Base-by-base conservation (phyloP, 1,140 invertebrate species). In the Linepithema humile region DNA sequence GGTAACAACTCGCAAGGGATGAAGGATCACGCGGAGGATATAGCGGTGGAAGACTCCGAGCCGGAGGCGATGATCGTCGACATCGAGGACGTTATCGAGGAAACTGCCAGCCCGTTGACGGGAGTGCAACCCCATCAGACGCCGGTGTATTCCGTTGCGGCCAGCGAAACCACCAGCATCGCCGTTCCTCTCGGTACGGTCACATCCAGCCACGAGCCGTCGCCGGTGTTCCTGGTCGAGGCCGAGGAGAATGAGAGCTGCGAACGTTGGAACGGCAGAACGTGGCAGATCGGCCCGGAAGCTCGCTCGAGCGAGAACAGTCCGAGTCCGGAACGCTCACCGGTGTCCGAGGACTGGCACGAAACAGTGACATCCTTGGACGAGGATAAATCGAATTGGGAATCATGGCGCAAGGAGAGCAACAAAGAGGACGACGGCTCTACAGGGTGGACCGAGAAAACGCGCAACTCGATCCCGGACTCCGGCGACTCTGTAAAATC, bases 61-160 rank as follows among this genome's bases (percentile, higher is more conserved):
- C 93, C 93, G 15, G 92, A 93, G 73, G 94, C 94, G 1, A 92
- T 95, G 59, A 92, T 95, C 48, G 94, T 94, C 72, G 95, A 91
- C 84, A 95, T 94, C 86, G 95, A 94, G 86, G 95, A 92, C 40
- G 95, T 94, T 2, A 93, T 93, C 74, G 95, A 93, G 80, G 95
- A 91, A 88, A 95, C 93, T n/a, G 95, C 87, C 64, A 93, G 85
- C 17, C 96, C 96, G 0, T 92, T 97, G 57, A 93, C 96, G 4
- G 95, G 96, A 0, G 95, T 95, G 9, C 95, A 95, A 62, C 96
- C 96, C 1, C 95, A 96, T 38, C 96, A 97, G 85, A 96, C 96
- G 26, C 96, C 97, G 0, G 95, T 97, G 0, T 97, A 97, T 86
- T 89, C 96, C 94, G 80, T 95, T 91, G 78, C 95, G 94, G 74